phyloP scores from a whole-genome alignment of 2,888 invertebrate species.

The Drosophila robusta region DNA sequence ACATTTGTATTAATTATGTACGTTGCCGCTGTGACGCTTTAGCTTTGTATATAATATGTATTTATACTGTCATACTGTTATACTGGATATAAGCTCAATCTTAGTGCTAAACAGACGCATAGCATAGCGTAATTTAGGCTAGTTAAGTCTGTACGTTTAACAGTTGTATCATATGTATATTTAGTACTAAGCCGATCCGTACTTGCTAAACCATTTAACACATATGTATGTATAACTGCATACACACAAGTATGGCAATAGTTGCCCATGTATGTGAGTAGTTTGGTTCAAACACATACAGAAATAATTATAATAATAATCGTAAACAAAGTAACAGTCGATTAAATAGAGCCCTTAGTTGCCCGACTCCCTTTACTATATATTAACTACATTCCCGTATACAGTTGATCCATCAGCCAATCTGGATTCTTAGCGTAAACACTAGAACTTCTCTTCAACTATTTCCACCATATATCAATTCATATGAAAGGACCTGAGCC shows the following conservation, averaged over 20 bases:
- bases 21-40: conserved; percentile 61
- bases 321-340: conserved; percentile 23
- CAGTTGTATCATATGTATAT: conserved; percentile 41
- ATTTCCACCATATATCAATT: conserved; percentile 23
- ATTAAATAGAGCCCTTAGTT: conserved; percentile 29
- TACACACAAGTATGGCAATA: conserved; percentile 24
- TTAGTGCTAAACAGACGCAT: conserved; percentile 4
- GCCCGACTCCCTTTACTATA: not conserved
- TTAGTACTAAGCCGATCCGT: conserved; percentile 27
- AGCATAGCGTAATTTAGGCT: conserved; percentile 43
- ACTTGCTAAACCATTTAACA: conserved; percentile 49
- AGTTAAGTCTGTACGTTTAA: conserved; percentile 42
- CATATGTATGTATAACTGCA: conserved; percentile 21
- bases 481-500: conserved; percentile 23
- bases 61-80: conserved; percentile 38
- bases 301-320: conserved; percentile 1
- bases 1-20: conserved; percentile 32
- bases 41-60: conserved; percentile 56
- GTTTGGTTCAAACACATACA: conserved; percentile 49
- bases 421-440: conserved; percentile 18
- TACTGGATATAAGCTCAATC: conserved; percentile 23
- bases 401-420: not conserved
- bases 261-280: conserved; percentile 44
- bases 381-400: conserved; percentile 3
- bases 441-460: conserved; percentile 20